Evolutionary conservation across 2,888 invertebrate species (phyloP).

Genomic region (Cremastobaeus sp.): DNA sequence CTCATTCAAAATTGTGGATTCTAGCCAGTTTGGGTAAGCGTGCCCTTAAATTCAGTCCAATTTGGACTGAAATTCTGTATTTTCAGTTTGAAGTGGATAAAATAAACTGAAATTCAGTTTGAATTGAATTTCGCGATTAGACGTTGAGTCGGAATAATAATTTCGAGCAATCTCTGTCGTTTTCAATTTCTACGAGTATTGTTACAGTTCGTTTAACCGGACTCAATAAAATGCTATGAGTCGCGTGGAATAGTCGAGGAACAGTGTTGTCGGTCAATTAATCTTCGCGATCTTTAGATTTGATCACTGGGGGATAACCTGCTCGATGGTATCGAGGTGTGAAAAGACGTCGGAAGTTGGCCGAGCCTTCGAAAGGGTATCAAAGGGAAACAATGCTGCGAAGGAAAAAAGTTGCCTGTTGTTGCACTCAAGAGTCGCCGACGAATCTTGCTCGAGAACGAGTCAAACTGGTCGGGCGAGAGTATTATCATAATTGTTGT

Average conservation of each 20-base stretch:
- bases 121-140: no score
- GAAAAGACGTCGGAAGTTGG: slow-evolving; percentile 63
- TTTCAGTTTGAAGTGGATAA: no score
- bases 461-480: slow-evolving; percentile 63
- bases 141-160: no score
- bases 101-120: no score
- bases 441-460: slow-evolving; percentile 46
- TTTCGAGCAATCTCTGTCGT: no score
- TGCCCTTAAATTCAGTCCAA: no score
- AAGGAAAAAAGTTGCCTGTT: slow-evolving; percentile 22
- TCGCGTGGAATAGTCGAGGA: slow-evolving; percentile 10
- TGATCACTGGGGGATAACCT: slow-evolving; percentile 33
- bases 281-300: slow-evolving; percentile 46
- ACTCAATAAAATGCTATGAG: slow-evolving; percentile 12
- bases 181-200: not conserved
- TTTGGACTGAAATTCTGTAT: no score
- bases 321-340: slow-evolving; percentile 54
- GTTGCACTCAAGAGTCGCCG: slow-evolving; percentile 31
- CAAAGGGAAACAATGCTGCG: slow-evolving; percentile 54
- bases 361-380: slow-evolving; percentile 47
- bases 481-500: slow-evolving; percentile 61
- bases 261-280: slow-evolving; percentile 48
- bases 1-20: no score
- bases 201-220: slow-evolving; percentile 4
- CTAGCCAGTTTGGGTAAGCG: no score